Evolutionary conservation across 1,140 invertebrate genomes (phyloP).

Genomic region (Sarcophaga bullata): DNA sequence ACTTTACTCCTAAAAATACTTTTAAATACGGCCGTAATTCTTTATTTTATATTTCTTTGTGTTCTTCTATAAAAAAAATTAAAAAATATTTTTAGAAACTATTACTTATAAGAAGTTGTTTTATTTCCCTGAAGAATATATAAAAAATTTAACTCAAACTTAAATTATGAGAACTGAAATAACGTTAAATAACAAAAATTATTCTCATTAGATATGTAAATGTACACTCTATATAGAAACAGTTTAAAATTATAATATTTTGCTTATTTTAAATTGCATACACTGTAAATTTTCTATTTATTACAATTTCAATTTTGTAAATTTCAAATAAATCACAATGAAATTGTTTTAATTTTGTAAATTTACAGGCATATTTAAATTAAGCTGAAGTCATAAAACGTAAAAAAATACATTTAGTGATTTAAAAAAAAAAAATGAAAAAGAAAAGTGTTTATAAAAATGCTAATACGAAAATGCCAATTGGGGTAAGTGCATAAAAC

Average conservation of each 20-base stretch:
- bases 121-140: neutral
- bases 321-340: slow-evolving; percentile 1
- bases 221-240: neutral
- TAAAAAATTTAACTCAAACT: too few species aligned
- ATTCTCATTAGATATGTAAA: neutral
- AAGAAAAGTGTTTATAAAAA: too few species aligned
- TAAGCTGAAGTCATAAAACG: neutral
- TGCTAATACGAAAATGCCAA: too few species aligned
- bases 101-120: too few species aligned
- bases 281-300: slow-evolving; percentile 20
- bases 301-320: slow-evolving; percentile 14
- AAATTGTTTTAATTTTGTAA: slow-evolving; percentile 29
- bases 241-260: neutral
- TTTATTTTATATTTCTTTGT: neutral
- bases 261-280: neutral
- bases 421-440: too few species aligned
- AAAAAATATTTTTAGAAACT: too few species aligned
- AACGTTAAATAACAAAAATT: neutral
- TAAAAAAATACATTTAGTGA: too few species aligned
- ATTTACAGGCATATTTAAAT: slow-evolving; percentile 22
- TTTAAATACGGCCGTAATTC: too few species aligned
- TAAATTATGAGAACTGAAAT: neutral
- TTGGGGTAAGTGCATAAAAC: too few species aligned
- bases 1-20: too few species aligned
- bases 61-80: neutral